Conservation (phyloP, 2,797 vertebrate genomes). For the Cyclura pinguis region DNA sequence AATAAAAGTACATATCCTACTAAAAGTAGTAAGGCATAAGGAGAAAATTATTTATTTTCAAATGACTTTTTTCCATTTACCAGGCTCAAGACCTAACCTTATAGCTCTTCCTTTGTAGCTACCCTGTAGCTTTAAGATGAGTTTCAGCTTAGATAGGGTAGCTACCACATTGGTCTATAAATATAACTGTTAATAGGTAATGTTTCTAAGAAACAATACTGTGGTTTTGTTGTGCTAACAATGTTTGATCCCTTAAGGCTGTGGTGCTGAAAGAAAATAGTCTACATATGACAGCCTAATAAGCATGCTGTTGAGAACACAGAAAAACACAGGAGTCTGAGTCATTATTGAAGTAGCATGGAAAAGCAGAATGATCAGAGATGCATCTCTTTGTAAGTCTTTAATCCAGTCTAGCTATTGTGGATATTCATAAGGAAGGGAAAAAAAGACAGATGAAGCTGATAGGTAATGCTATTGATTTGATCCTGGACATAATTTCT, state of each 20-base stretch:
- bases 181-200: neutral
- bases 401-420: neutral
- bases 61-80: conserved; percentile 24
- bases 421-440: neutral
- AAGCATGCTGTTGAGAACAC: neutral
- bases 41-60: neutral
- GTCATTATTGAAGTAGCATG: neutral
- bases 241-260: conserved; percentile 5
- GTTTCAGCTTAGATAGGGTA: neutral
- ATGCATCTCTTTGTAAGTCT: neutral
- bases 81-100: conserved; percentile 11
- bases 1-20: neutral
- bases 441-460: neutral
- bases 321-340: conserved; percentile 2
- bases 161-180: neutral
- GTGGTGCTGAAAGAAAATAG: neutral
- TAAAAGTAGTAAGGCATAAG: neutral
- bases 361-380: neutral
- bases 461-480: neutral
- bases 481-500: neutral
- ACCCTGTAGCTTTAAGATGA: neutral
- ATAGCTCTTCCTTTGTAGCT: neutral
- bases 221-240: conserved; percentile 22
- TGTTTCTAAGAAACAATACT: neutral
- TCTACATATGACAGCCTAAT: conserved; percentile 2